These are phyloP conservation scores for Laspeyria flexula DNA, from an alignment of 2,888 invertebrate genomes.

Conservation along the genomic window DNA sequence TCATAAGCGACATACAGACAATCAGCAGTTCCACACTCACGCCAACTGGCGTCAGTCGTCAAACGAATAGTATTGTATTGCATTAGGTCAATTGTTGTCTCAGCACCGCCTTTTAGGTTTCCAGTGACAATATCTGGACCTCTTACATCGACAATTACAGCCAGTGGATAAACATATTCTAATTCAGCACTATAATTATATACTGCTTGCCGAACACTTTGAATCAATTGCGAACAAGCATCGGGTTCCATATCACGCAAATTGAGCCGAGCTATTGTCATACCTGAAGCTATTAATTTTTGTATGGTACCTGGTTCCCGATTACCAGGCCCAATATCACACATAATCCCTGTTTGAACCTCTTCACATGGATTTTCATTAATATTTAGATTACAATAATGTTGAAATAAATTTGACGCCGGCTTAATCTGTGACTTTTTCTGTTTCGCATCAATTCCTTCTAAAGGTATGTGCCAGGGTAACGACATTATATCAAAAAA, in stretches of 20 bases:
- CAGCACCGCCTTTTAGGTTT: slow-evolving; percentile 72
- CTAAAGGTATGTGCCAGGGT: slow-evolving; percentile 79
- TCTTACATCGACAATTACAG: slow-evolving; percentile 71
- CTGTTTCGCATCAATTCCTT: slow-evolving; percentile 57
- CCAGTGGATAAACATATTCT: slow-evolving; percentile 80
- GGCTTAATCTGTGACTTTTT: slow-evolving; percentile 33
- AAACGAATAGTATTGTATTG: slow-evolving; percentile 72
- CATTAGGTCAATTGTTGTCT: slow-evolving; percentile 64
- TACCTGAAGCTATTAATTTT: slow-evolving; percentile 76
- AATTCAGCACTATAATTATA: slow-evolving; percentile 79
- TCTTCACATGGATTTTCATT: slow-evolving; percentile 75
- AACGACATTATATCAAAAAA: slow-evolving; percentile 59
- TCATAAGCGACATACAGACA: slow-evolving; percentile 85
- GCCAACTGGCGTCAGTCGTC: slow-evolving; percentile 82
- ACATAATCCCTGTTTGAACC: slow-evolving; percentile 77
- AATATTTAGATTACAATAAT: slow-evolving; percentile 68
- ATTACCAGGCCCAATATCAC: slow-evolving; percentile 73
- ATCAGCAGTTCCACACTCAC: slow-evolving; percentile 82
- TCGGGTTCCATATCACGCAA: slow-evolving; percentile 75
- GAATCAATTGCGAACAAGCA: slow-evolving; percentile 73
- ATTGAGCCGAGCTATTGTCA: slow-evolving; percentile 79
- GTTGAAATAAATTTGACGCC: slow-evolving; percentile 62
- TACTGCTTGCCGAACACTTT: slow-evolving; percentile 78
- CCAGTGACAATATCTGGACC: slow-evolving; percentile 77
- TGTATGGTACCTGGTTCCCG: slow-evolving; percentile 72